Evolutionary conservation across 1,140 invertebrate species (phyloP).

Genomic region (Mizuhopecten yessoensis): DNA sequence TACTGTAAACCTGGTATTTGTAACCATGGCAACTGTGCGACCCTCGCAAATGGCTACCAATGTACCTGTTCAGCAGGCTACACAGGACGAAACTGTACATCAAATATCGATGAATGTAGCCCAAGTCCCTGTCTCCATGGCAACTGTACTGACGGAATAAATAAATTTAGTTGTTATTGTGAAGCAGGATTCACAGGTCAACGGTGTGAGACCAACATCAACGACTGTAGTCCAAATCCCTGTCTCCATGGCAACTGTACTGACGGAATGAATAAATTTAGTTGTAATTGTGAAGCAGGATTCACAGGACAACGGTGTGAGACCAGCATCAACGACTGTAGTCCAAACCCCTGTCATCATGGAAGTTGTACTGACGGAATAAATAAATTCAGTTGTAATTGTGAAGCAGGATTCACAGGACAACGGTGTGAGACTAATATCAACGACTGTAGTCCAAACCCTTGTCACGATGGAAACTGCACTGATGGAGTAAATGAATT

Average conservation of each 20-base stretch:
- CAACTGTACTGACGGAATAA: not conserved
- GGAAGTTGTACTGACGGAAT: not conserved
- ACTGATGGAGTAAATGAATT: constrained; percentile 85
- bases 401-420: constrained; percentile 85
- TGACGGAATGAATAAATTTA: not conserved
- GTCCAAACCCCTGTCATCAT: not conserved
- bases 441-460: constrained; percentile 95
- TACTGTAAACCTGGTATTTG: not conserved
- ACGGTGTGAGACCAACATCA: not conserved
- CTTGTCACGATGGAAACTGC: constrained; percentile 94
- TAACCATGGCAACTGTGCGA: not conserved
- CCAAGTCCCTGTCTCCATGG: not conserved
- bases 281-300: not conserved
- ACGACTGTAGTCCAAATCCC: not conserved
- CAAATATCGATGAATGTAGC: not conserved
- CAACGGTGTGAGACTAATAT: constrained; percentile 88
- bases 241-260: not conserved
- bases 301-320: not conserved
- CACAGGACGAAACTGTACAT: not conserved
- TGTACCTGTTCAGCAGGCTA: not conserved
- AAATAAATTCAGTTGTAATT: constrained; percentile 28
- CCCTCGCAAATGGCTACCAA: not conserved
- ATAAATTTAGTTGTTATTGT: not conserved
- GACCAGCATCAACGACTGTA: not conserved
- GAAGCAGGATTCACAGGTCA: not conserved